Evolutionary conservation across 2,797 vertebrate species (phyloP).

Genomic region (Mustela erminea): DNA sequence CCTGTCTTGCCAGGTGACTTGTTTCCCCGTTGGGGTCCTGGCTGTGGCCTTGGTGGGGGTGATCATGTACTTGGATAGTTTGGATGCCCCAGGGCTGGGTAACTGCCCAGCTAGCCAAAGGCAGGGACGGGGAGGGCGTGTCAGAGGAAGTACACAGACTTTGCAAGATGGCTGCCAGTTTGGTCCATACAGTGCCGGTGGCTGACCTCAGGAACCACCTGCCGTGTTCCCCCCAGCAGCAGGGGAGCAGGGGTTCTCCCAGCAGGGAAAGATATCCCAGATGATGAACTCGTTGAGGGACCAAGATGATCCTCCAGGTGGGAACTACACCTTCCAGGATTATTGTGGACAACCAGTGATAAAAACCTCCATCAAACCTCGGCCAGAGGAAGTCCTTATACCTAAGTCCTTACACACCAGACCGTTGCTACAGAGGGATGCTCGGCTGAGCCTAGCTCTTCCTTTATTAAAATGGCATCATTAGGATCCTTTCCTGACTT

Average conservation of each 20-base stretch:
- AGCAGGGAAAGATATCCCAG: not conserved
- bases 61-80: not conserved
- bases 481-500: not conserved
- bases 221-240: too few species aligned
- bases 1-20: not conserved
- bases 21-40: not conserved
- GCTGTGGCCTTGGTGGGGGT: not conserved
- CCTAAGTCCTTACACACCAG: not conserved
- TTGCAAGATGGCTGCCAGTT: not conserved
- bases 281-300: not conserved
- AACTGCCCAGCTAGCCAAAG: not conserved
- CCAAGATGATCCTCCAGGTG: not conserved
- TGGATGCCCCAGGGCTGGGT: not conserved
- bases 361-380: not conserved
- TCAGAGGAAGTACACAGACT: not conserved
- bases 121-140: not conserved
- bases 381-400: not conserved
- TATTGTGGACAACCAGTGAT: not conserved
- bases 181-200: not conserved
- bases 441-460: not conserved
- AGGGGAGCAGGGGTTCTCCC: not conserved
- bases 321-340: not conserved
- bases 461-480: not conserved
- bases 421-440: fast-evolving
- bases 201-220: not conserved